These are phyloP conservation scores for Arenicola marina DNA, from an alignment of 2,888 invertebrate genomes.

Conservation along the genomic window DNA sequence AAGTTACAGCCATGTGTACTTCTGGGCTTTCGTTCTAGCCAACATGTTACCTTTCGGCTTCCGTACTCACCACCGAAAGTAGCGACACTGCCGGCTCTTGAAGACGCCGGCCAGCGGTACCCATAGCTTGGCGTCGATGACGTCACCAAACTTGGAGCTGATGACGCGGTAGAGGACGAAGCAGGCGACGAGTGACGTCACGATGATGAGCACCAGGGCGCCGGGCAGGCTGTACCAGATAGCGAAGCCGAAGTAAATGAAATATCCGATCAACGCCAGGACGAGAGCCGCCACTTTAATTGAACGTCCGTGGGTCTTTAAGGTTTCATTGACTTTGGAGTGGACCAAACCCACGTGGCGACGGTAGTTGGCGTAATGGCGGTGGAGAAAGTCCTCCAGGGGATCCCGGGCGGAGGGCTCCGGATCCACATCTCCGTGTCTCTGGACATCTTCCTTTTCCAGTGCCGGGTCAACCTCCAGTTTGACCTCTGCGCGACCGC, in stretches of 20 bases:
- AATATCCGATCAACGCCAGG: background rate
- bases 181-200: background rate
- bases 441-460: no score
- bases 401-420: no score
- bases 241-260: background rate
- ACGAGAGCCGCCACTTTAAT: background rate
- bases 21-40: no score
- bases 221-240: background rate
- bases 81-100: background rate
- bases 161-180: background rate
- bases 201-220: background rate
- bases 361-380: background rate
- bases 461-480: no score
- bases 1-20: no score
- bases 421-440: no score
- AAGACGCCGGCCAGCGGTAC: background rate
- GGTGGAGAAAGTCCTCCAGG: background rate
- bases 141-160: background rate
- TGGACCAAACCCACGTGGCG: background rate
- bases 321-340: background rate
- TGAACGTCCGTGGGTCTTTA: background rate
- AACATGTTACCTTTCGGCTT: no score
- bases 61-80: background rate
- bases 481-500: no score
- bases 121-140: background rate